Evolutionary conservation across 1,140 invertebrate species (phyloP).

Genomic region (Branchinecta lindahli): DNA sequence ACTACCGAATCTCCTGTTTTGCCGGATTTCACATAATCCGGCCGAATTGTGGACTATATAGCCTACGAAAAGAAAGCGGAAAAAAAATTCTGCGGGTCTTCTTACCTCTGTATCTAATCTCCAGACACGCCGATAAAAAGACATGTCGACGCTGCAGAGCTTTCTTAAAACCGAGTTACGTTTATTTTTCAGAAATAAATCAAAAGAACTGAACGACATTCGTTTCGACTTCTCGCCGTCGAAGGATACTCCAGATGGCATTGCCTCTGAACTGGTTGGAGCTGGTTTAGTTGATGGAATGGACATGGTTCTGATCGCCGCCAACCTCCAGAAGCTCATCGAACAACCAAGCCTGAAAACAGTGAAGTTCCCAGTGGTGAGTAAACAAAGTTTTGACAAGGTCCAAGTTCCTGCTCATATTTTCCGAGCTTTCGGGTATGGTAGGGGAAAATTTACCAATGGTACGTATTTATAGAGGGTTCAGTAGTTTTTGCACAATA

Average conservation of each 20-base stretch:
- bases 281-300: conserved; percentile 82
- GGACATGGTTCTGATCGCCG: conserved; percentile 76
- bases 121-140: too few relatives aligned
- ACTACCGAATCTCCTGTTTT: too few relatives aligned
- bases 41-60: too few relatives aligned
- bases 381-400: conserved; percentile 37
- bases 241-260: conserved; percentile 83
- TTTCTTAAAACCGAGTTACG: conserved; percentile 2
- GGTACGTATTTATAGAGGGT: conserved; percentile 39
- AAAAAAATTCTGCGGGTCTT: too few relatives aligned
- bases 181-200: conserved; percentile 51
- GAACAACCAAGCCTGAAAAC: conserved; percentile 25
- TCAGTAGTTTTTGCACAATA: too few relatives aligned
- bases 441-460: conserved; percentile 77
- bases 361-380: neutral
- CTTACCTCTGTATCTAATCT: too few relatives aligned
- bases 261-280: conserved; percentile 80
- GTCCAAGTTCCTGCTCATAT: conserved; percentile 23
- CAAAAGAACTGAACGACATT: conserved; percentile 88
- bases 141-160: too few relatives aligned
- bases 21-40: too few relatives aligned
- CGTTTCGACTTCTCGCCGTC: conserved; percentile 86
- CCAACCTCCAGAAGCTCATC: conserved; percentile 80
- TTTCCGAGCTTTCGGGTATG: conserved; percentile 27
- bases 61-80: too few relatives aligned